Percentiles rank a stretch among this genome's conserved stretches.
phyloP scores from a whole-genome alignment of 2,113 vertebrate species.

The Podarcis cretensis region DNA sequence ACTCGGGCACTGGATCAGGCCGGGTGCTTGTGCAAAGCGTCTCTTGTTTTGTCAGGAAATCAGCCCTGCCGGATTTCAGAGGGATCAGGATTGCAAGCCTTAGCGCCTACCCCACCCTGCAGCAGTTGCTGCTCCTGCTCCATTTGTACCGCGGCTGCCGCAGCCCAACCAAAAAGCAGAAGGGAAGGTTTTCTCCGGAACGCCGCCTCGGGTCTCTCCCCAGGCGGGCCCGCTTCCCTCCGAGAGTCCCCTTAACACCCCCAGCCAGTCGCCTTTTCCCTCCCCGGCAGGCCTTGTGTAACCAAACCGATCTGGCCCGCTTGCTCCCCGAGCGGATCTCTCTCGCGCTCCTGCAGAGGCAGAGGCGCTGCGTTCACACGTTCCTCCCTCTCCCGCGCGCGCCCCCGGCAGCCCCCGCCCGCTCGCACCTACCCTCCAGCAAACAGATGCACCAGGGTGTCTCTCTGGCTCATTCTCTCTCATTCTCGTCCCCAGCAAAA shows the following conservation, averaged over 20 bases:
- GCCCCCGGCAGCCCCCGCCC: background rate
- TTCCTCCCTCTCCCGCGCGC: no score
- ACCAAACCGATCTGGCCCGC: background rate
- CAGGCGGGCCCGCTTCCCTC: background rate
- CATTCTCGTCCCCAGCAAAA: conserved; percentile 77
- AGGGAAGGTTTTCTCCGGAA: background rate
- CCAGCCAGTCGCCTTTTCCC: background rate
- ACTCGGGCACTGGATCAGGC: no score
- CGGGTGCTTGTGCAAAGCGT: background rate
- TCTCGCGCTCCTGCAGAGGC: no score
- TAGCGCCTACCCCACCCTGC: background rate
- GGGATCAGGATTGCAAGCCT: background rate
- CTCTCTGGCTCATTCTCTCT: conserved; percentile 93
- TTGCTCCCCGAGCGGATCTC: no score
- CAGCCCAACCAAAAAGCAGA: background rate
- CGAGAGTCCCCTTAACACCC: background rate
- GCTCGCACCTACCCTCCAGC: conserved; percentile 87
- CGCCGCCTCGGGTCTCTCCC: background rate
- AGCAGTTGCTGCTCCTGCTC: background rate
- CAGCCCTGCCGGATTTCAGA: background rate
- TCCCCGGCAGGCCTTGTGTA: background rate
- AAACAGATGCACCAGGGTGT: conserved; percentile 94
- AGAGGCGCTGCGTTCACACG: background rate
- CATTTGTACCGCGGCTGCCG: background rate
- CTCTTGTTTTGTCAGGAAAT: background rate